Evolutionary conservation across 2,113 vertebrate species (phyloP).

Genomic region (Psilopogon haemacephalus): DNA sequence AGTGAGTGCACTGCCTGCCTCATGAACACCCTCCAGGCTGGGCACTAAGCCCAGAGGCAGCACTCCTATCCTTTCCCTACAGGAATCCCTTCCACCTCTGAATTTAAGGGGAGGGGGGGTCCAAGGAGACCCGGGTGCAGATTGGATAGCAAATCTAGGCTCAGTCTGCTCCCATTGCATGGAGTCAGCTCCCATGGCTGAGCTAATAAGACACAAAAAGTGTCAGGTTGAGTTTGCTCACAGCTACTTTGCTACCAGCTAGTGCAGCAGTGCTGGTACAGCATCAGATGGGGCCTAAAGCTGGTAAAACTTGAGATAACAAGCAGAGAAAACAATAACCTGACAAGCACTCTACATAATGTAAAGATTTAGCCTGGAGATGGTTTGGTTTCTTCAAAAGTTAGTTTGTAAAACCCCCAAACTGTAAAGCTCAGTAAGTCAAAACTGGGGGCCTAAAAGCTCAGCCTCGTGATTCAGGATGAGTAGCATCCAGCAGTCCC

Average conservation of each 20-base stretch:
- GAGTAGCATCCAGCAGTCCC: not conserved
- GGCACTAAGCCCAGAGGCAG: not conserved
- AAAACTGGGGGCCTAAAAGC: not conserved
- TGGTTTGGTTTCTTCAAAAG: not conserved
- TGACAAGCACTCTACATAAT: rapidly evolving
- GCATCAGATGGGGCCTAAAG: no score
- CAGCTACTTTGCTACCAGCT: not conserved
- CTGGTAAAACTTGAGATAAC: not conserved
- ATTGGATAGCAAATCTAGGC: not conserved
- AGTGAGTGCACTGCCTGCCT: not conserved
- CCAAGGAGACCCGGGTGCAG: not conserved
- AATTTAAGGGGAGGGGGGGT: not conserved
- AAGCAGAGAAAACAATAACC: not conserved
- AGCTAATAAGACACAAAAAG: not conserved
- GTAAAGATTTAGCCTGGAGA: not conserved
- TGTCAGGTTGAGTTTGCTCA: not conserved
- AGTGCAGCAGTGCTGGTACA: not conserved
- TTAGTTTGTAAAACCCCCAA: not conserved
- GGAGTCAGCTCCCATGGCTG: not conserved
- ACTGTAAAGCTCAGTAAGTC: not conserved
- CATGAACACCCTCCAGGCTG: not conserved
- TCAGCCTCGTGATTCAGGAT: not conserved
- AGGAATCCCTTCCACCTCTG: not conserved
- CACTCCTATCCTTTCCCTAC: not conserved
- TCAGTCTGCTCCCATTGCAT: not conserved